A percentile compares a stretch with the other conserved stretches of the same genome.
phyloP scores from a whole-genome alignment of 2,113 vertebrate species.

The Ophthalmolycus amberensis region DNA sequence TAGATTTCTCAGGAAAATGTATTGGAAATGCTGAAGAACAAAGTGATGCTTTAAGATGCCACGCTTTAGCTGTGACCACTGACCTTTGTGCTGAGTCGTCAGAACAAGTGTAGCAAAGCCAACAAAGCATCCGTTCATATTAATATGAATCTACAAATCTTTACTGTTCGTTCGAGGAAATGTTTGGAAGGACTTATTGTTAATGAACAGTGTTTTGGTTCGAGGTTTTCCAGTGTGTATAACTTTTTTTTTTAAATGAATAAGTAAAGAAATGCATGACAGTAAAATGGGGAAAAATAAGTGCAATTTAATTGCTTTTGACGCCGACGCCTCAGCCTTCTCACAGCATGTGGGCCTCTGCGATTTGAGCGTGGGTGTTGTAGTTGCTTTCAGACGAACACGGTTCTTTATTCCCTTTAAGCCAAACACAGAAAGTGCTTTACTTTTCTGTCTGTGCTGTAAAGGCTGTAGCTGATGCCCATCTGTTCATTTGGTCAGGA shows the following conservation, averaged over 20 bases:
- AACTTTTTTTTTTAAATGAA: not conserved
- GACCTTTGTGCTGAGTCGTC: not conserved
- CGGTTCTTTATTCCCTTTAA: constrained; percentile 39
- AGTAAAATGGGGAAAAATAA: constrained; percentile 1
- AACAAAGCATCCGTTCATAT: not conserved
- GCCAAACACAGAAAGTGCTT: constrained; percentile 52
- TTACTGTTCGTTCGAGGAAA: not conserved
- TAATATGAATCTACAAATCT: constrained; percentile 1
- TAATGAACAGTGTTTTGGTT: not conserved
- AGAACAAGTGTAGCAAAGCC: not conserved
- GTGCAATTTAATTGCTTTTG: constrained; percentile 21
- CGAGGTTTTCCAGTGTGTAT: not conserved
- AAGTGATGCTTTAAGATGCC: not conserved
- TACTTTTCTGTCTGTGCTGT: constrained; percentile 15
- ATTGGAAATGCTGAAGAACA: not conserved
- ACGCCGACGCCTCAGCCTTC: constrained; percentile 18
- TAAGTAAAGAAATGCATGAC: not conserved
- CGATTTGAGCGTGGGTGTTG: constrained; percentile 44
- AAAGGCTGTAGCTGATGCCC: constrained; percentile 17
- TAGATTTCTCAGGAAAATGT: too few relatives aligned
- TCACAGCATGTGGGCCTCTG: constrained; percentile 41
- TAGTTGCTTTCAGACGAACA: constrained; percentile 43
- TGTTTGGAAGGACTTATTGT: constrained; percentile 14
- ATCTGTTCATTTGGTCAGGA: constrained; percentile 33
- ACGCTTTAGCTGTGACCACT: not conserved